phyloP scores from a whole-genome alignment of 2,888 invertebrate genomes.

The Drosophila ezoana region DNA sequence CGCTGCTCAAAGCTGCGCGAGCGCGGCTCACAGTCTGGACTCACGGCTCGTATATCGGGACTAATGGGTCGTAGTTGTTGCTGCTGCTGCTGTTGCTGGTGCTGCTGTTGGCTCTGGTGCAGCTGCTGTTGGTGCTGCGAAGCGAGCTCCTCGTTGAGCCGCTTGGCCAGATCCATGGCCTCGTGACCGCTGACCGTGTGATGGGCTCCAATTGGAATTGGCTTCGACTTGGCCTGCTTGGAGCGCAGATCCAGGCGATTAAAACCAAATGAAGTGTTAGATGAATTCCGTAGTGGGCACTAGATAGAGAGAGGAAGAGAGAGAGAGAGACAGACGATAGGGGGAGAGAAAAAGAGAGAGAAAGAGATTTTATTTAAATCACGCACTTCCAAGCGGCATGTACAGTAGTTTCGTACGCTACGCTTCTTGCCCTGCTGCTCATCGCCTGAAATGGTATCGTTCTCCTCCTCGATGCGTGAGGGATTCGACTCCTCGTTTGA shows the following conservation, averaged over 20 bases:
- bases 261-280: slow-evolving; percentile 73
- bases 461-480: slow-evolving; percentile 91
- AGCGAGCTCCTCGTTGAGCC: slow-evolving; percentile 88
- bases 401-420: slow-evolving; percentile 61
- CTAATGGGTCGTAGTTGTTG: slow-evolving; percentile 84
- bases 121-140: slow-evolving; percentile 63
- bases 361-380: neutral
- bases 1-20: slow-evolving; percentile 89
- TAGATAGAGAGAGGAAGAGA: neutral
- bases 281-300: slow-evolving; percentile 28
- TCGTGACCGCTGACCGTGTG: slow-evolving; percentile 93
- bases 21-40: slow-evolving; percentile 87
- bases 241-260: slow-evolving; percentile 68
- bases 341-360: too few species aligned
- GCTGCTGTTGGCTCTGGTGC: slow-evolving; percentile 37
- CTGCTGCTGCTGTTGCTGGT: slow-evolving; percentile 22
- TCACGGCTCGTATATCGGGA: slow-evolving; percentile 83
- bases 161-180: slow-evolving; percentile 90
- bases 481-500: slow-evolving; percentile 88
- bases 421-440: slow-evolving; percentile 60
- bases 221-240: slow-evolving; percentile 88
- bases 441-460: slow-evolving; percentile 85
- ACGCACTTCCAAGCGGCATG: neutral
- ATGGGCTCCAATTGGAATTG: slow-evolving; percentile 89
- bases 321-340: too few species aligned